Evolutionary conservation across 1,140 invertebrate genomes (phyloP).

Genomic region (Paramacrobiotus metropolitanus): DNA sequence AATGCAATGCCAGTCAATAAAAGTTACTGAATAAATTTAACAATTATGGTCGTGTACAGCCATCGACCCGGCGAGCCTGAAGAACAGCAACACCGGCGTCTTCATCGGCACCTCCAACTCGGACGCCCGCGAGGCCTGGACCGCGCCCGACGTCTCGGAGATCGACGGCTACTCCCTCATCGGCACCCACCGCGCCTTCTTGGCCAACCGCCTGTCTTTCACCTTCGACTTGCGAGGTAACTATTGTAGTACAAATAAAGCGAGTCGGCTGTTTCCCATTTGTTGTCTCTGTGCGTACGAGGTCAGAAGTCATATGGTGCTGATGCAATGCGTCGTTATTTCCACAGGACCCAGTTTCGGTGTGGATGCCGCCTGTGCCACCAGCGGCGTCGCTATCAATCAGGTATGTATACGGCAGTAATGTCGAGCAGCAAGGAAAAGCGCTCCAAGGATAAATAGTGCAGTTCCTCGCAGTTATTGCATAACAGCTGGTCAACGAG

Average conservation of each 20-base stretch:
- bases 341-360: slow-evolving; percentile 68
- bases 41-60: no score
- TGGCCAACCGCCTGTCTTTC: slow-evolving; percentile 80
- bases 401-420: no score
- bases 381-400: slow-evolving; percentile 54
- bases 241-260: slow-evolving; percentile 8
- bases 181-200: slow-evolving; percentile 78
- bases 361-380: slow-evolving; percentile 85
- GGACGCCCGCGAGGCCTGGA: slow-evolving; percentile 61
- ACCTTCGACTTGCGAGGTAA: slow-evolving; percentile 62
- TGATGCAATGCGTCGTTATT: no score
- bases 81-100: slow-evolving; percentile 63
- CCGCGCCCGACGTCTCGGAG: slow-evolving; percentile 19
- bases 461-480: no score
- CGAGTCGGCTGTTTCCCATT: slow-evolving; percentile 13
- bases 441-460: no score
- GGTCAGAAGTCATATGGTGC: no score
- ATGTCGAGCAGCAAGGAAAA: no score
- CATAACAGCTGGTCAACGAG: no score
- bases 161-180: slow-evolving; percentile 76
- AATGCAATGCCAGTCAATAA: no score
- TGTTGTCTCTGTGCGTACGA: no score
- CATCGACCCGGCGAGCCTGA: slow-evolving; percentile 48
- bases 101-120: slow-evolving; percentile 65
- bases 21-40: no score